Base-by-base conservation (phyloP, 1,140 invertebrate genomes). In the Drosophila seguyi region DNA sequence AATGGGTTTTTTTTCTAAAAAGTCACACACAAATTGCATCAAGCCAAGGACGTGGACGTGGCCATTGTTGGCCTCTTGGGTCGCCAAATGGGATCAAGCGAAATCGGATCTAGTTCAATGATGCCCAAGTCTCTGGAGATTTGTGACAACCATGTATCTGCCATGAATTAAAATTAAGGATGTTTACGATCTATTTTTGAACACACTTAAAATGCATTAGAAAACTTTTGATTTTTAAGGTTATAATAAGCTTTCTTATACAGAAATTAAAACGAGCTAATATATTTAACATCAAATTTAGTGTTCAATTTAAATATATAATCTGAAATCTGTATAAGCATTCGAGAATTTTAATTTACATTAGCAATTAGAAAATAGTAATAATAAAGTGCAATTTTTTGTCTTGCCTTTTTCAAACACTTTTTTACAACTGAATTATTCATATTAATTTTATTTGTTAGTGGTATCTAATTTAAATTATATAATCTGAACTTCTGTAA, bases 1-100 rank as follows among this genome's bases (percentile, higher is more conserved):
- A 85, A 86, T 85, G 69, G 63, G 47, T 10, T 75, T 75, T 52
- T 75, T 66, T 52, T 42, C 13, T 55, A 13, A 41, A 47, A 74
- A 75, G 41, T 74, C 61, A n/a, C 45, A 52, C 27, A 47, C 25
- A 47, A 27, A 36, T 52, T 34, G 60, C 44, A 41, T 16, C 27
- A 38, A 31, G 34, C 34, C 29, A 18, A 53, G 38, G 14, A 69
- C 68, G 29, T 68, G 65, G 16, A 50, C 29, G 44, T 72, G 53
- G n/a, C 7, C 18, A 60, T 72, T 60, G 67, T 60, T 53, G 67
- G 34, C 45, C 31, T 25, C 38, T 47, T 45, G 59, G 65, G 65
- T 20, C 14, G 14, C 10, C 36, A 22, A 58, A 31, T 4, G 34
- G 22, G n/a, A 60, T 34, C 18, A 18, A 61, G 13, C 13, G 56